Base-by-base conservation (phyloP, 1,140 invertebrate species). In the Camponotus pennsylvanicus region DNA sequence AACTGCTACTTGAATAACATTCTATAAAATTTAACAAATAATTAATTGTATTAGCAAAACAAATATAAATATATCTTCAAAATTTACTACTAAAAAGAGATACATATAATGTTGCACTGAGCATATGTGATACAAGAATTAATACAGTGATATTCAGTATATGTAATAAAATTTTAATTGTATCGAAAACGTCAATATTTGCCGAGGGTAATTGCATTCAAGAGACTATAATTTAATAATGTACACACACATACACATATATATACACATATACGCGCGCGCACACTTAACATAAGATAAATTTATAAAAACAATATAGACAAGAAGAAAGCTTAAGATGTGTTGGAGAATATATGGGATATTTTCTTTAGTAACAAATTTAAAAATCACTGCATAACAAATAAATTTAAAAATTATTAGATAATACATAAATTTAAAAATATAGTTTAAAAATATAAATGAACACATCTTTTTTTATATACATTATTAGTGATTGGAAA, bases 131-230 rank as follows among this genome's bases (percentile, higher is more conserved):
- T 61, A 52, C 32, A 70, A 67, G 52, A 49, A 80, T 64, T 21
- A 57, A 80, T 18, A 61, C 27, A 71, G 59, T 57, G 69, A 15
- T 27, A 79, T 61, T 88, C 45, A 49, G 13, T 67, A 21, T 21
- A 59, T 37, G 32, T 32, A 75, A 86, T 63, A 66, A 85, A 88
- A 86, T 69, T 79, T 49, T 45, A 69, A 5, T 18, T 80, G 11
- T 37, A 49, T 86, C 49, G 40, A 86, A 86, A 77, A 86, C 64
- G 45, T 77, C 57, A 64, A 77, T 59, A 66, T 49, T 66, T 37
- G 45, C 9, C 8, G 15, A 85, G n/a, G 4, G 34, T 85, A 85
- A 77, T 67, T 76, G 18, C 27, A 37, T 61, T 64, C 52, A 84
- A 77, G 13, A 13, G 55, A 85, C 34, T 6, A 21, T 75, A 78